Percentiles rank a stretch among this genome's conserved stretches.
phyloP scores from a whole-genome alignment of 1,140 invertebrate genomes.

The Plectrocnemia conspersa region DNA sequence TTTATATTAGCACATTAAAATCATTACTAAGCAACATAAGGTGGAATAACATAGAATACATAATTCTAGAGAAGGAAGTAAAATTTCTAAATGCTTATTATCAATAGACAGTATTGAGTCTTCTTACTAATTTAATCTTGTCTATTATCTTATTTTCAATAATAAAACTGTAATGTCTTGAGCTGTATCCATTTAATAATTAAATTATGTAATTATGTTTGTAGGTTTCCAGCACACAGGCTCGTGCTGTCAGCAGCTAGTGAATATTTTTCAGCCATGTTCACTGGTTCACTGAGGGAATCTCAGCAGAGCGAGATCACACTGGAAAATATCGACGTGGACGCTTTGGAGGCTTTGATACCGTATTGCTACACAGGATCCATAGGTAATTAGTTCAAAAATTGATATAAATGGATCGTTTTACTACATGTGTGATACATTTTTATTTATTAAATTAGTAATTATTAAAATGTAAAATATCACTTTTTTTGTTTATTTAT shows the following conservation, averaged over 20 bases:
- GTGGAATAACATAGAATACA: no score
- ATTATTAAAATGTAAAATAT: no score
- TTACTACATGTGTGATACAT: no score
- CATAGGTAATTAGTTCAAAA: constrained; percentile 43
- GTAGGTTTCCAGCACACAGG: constrained; percentile 57
- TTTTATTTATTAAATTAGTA: no score
- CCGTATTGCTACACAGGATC: constrained; percentile 87
- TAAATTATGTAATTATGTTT: constrained; percentile 24
- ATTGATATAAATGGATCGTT: no score
- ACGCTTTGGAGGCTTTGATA: constrained; percentile 76
- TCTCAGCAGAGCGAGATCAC: constrained; percentile 79
- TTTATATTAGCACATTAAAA: no score
- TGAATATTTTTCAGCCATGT: constrained; percentile 95
- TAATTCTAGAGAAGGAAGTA: no score
- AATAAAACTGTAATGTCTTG: background rate
- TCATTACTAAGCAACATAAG: no score
- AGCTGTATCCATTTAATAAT: constrained; percentile 7
- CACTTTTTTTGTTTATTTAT: no score
- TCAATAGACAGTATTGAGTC: no score
- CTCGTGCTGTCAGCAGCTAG: constrained; percentile 84
- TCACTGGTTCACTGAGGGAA: constrained; percentile 81
- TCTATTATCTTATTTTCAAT: constrained; percentile 4
- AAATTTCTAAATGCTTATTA: no score
- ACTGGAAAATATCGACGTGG: constrained; percentile 76
- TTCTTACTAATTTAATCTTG: constrained; percentile 6